These are phyloP conservation scores for Gopherus evgoodei DNA, from an alignment of 2,113 vertebrate genomes.

Conservation along the genomic window DNA sequence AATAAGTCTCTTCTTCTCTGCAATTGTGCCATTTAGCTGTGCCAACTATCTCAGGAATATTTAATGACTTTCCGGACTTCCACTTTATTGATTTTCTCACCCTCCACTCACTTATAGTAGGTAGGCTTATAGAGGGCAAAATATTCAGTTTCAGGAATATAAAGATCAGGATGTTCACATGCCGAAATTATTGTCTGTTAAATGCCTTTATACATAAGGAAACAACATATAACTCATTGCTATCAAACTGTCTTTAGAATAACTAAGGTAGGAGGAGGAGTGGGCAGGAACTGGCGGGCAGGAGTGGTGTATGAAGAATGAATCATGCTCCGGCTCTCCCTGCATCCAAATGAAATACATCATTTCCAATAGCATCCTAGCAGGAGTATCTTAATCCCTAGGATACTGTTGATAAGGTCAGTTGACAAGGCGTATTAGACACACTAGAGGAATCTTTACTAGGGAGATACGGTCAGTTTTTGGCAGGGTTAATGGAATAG, in stretches of 20 bases:
- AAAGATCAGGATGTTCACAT: neutral
- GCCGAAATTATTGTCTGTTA: neutral
- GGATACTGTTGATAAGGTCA: neutral
- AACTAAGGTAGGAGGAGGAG: slow-evolving; percentile 2
- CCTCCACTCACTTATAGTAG: neutral
- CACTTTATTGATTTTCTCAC: neutral
- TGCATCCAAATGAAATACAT: neutral
- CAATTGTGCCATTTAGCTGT: neutral
- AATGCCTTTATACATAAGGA: neutral
- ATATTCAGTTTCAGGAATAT: neutral
- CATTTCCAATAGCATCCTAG: neutral
- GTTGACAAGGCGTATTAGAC: neutral
- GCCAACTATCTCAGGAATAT: neutral
- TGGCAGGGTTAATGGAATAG: neutral
- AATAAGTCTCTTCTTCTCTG: neutral
- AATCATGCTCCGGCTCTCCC: neutral
- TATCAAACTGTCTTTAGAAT: neutral
- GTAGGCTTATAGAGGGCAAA: neutral
- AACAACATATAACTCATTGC: neutral
- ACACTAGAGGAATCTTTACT: neutral
- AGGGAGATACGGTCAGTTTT: neutral
- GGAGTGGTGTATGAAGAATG: neutral
- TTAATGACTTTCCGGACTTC: neutral
- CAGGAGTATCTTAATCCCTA: neutral
- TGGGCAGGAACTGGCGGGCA: neutral